Percentiles rank a stretch among this genome's conserved stretches.
Evolutionary conservation across 2,797 vertebrate genomes (phyloP).

Genomic region (Scolopax rusticola): DNA sequence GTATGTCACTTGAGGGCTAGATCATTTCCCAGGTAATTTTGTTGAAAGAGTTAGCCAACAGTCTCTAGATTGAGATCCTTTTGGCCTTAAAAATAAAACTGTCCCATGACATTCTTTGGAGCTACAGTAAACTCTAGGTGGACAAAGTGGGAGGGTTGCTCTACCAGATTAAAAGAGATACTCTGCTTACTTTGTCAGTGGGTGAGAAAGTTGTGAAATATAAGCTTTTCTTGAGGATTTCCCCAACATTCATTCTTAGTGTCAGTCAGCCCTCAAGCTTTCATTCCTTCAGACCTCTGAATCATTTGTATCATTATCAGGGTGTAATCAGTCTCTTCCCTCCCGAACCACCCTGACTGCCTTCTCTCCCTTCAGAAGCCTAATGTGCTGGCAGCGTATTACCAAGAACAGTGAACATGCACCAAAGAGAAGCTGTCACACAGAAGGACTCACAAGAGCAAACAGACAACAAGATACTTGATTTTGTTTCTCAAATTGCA

Average conservation of each 20-base stretch:
- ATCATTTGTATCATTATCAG: background rate
- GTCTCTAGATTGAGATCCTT: background rate
- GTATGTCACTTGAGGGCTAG: background rate
- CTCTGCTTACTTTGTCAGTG: background rate
- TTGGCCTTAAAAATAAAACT: background rate
- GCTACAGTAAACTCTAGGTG: background rate
- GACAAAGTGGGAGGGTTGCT: background rate
- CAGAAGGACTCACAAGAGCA: background rate
- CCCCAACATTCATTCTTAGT: background rate
- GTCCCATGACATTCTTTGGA: background rate
- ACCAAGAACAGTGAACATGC: rapidly evolving
- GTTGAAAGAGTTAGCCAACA: background rate
- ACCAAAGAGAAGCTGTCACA: background rate
- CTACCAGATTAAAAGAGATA: background rate
- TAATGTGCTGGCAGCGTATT: background rate
- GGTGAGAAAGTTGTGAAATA: background rate
- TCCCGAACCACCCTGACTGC: background rate
- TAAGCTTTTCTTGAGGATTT: background rate
- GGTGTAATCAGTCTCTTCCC: background rate
- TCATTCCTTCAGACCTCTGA: background rate
- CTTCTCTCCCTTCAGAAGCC: background rate
- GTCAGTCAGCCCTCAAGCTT: background rate
- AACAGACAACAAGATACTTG: background rate
- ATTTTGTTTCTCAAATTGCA: background rate
- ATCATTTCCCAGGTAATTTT: background rate